phyloP scores from a whole-genome alignment of 2,888 invertebrate species.

The Rugalucina vietnamica region DNA sequence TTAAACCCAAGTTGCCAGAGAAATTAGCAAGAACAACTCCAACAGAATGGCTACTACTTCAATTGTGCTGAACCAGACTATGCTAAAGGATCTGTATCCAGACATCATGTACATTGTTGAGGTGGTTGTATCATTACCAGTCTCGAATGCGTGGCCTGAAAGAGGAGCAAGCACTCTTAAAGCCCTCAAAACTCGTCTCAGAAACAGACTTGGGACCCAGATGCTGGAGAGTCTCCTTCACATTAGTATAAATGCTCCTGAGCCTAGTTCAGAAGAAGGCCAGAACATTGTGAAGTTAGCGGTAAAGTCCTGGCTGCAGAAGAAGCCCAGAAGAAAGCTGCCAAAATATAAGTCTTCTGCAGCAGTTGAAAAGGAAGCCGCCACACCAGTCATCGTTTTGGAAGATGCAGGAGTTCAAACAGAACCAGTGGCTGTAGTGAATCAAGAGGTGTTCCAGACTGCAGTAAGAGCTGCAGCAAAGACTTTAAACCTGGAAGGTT shows the following conservation, averaged over 20 bases:
- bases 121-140: conserved; percentile 44
- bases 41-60: conserved; percentile 32
- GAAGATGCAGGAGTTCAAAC: neutral
- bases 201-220: conserved; percentile 18
- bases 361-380: neutral
- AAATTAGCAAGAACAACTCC: neutral
- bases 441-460: neutral
- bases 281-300: neutral
- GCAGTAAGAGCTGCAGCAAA: neutral
- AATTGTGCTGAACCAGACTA: conserved; percentile 4
- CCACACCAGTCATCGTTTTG: neutral
- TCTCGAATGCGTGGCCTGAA: conserved; percentile 63
- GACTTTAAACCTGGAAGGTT: neutral
- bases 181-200: conserved; percentile 36
- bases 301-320: conserved; percentile 5
- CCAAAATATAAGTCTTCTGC: neutral
- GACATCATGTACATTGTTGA: conserved; percentile 27
- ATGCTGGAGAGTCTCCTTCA: conserved; percentile 44
- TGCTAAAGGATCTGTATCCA: conserved; percentile 33
- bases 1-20: conserved; percentile 18
- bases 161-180: conserved; percentile 61
- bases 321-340: conserved; percentile 20
- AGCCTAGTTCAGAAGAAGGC: neutral
- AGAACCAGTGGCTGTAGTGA: neutral
- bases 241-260: conserved; percentile 49